These are phyloP conservation scores for Porites rus DNA, from an alignment of 92 coral and sea anemone species.

Conservation along the genomic window DNA sequence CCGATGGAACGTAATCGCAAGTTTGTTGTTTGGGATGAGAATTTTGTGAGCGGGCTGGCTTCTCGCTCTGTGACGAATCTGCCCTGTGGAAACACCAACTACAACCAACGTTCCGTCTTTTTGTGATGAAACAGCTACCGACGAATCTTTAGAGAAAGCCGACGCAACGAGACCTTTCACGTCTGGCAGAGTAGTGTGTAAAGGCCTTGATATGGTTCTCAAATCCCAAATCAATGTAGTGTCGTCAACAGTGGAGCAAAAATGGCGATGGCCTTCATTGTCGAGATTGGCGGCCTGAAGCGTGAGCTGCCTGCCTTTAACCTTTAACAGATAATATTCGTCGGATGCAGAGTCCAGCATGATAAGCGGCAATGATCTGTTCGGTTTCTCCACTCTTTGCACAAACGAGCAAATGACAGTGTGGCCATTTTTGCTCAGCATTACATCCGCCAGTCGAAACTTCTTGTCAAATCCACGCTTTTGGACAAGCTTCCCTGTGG, in stretches of 20 bases:
- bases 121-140: conserved; percentile 53
- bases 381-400: conserved; percentile 23
- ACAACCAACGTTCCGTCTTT: conserved; percentile 49
- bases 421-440: conserved; percentile 54
- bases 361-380: conserved; percentile 71
- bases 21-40: conserved; percentile 23
- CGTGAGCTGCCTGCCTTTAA: conserved; percentile 51
- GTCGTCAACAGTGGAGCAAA: conserved; percentile 44
- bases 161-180: conserved; percentile 52
- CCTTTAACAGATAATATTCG: conserved; percentile 55
- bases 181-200: conserved; percentile 5
- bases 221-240: conserved; percentile 64
- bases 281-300: conserved; percentile 60
- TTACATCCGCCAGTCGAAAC: conserved; percentile 65
- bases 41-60: conserved; percentile 62
- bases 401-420: conserved; percentile 61
- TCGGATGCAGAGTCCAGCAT: conserved; percentile 49
- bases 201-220: conserved; percentile 21
- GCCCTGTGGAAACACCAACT: conserved; percentile 57
- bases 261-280: conserved; percentile 65
- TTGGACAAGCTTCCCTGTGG: conserved; percentile 57
- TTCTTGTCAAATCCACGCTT: conserved; percentile 63
- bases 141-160: conserved; percentile 35
- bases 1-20: conserved; percentile 67
- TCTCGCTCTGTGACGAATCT: conserved; percentile 29